Conservation (phyloP, 2,113 vertebrate species). For the Solea solea region DNA sequence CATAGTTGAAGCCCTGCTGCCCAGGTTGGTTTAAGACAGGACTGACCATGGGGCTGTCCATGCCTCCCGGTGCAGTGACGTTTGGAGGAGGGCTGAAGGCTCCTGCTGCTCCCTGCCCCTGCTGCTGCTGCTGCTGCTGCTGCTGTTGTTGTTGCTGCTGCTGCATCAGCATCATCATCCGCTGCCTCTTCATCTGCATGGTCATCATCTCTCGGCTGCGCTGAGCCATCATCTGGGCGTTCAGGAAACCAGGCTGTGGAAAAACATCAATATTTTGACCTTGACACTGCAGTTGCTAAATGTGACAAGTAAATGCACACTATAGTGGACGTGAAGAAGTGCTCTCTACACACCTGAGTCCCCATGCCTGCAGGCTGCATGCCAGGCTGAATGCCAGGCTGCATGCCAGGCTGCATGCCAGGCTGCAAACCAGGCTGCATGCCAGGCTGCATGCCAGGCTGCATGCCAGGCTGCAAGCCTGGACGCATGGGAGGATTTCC, state of each 20-base stretch:
- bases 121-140: slow-evolving; percentile 69
- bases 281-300: background rate
- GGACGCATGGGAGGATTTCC: slow-evolving; percentile 86
- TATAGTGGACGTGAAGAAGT: background rate
- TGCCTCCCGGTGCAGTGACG: slow-evolving; percentile 89
- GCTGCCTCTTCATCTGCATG: slow-evolving; percentile 91
- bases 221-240: slow-evolving; percentile 96
- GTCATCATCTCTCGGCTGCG: slow-evolving; percentile 90
- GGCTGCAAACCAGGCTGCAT: slow-evolving; percentile 77
- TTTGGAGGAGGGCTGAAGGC: slow-evolving; percentile 96
- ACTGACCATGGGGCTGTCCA: slow-evolving; percentile 86
- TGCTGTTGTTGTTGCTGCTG: slow-evolving; percentile 70
- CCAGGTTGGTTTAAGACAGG: slow-evolving; percentile 87
- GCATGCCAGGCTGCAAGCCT: slow-evolving; percentile 75
- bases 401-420: slow-evolving; percentile 57
- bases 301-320: background rate
- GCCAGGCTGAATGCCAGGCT: slow-evolving; percentile 58
- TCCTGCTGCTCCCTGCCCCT: slow-evolving; percentile 73
- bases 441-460: no score
- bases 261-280: slow-evolving; percentile 4
- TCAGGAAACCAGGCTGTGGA: slow-evolving; percentile 88
- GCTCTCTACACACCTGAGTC: slow-evolving; percentile 78
- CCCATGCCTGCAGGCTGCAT: slow-evolving; percentile 68
- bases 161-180: slow-evolving; percentile 90
- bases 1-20: slow-evolving; percentile 91